These are phyloP conservation scores for Bolinopsis microptera DNA, from an alignment of 37 sponge, comb jelly and placozoan species.

Conservation along the genomic window DNA sequence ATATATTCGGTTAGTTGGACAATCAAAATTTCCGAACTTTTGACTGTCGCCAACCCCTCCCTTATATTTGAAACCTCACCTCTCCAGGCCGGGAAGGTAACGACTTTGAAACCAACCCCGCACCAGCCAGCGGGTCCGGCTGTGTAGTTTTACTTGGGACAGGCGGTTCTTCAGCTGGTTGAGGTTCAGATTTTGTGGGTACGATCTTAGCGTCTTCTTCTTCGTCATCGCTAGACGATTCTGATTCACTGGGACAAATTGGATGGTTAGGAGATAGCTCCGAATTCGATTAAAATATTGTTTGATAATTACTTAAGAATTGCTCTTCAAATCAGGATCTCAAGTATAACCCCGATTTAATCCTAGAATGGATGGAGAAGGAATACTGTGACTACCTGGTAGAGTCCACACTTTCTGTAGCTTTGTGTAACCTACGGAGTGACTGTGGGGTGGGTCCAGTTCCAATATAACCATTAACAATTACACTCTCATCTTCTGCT, in stretches of 20 bases:
- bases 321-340: too few relatives aligned
- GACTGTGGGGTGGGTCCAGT: neutral
- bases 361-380: too few relatives aligned
- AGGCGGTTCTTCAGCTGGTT: neutral
- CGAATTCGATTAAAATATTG: too few relatives aligned
- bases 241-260: neutral
- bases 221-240: neutral
- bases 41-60: too few relatives aligned
- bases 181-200: neutral
- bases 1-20: too few relatives aligned
- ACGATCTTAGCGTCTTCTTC: neutral
- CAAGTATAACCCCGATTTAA: too few relatives aligned
- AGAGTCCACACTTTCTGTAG: neutral
- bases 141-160: neutral
- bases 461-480: neutral
- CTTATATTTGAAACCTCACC: too few relatives aligned
- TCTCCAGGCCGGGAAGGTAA: neutral
- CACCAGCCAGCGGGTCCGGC: neutral
- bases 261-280: too few relatives aligned
- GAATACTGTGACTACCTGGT: too few relatives aligned
- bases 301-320: too few relatives aligned
- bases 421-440: neutral
- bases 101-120: neutral
- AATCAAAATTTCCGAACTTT: too few relatives aligned
- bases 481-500: neutral